These are phyloP conservation scores for Cheilosia vernalis DNA, from an alignment of 2,888 invertebrate genomes.

Conservation along the genomic window DNA sequence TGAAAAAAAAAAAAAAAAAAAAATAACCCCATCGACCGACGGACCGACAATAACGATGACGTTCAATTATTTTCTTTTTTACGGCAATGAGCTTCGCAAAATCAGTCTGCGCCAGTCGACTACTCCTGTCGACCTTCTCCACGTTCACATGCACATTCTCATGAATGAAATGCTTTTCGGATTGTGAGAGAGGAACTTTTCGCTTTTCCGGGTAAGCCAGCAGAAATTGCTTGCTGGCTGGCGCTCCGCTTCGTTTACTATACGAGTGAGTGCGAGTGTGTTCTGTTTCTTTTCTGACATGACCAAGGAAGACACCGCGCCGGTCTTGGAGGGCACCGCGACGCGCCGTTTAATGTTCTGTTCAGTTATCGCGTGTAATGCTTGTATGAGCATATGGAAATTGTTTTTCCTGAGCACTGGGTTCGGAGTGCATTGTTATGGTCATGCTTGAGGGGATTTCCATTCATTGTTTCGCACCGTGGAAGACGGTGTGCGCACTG, in stretches of 20 bases:
- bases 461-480: slow-evolving; percentile 70
- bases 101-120: slow-evolving; percentile 26
- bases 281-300: neutral
- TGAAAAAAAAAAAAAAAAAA: slow-evolving; percentile 27
- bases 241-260: slow-evolving; percentile 42
- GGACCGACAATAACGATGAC: slow-evolving; percentile 39
- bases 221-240: slow-evolving; percentile 35
- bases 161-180: slow-evolving; percentile 24
- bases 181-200: slow-evolving; percentile 15
- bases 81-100: slow-evolving; percentile 45
- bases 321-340: slow-evolving; percentile 8
- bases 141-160: slow-evolving; percentile 3
- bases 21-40: neutral
- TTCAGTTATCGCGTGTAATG: slow-evolving; percentile 51
- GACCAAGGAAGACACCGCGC: neutral
- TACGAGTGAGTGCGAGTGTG: too few species aligned
- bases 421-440: slow-evolving; percentile 55
- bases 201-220: slow-evolving; percentile 53
- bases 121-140: neutral
- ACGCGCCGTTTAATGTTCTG: slow-evolving; percentile 29
- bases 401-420: slow-evolving; percentile 17
- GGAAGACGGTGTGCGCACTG: slow-evolving; percentile 5
- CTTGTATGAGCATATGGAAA: slow-evolving; percentile 60
- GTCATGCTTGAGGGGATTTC: slow-evolving; percentile 66
- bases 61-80: slow-evolving; percentile 57